A percentile compares a stretch with the other conserved stretches of the same genome.
These are phyloP conservation scores for Telmatochromis sp. DNA, from an alignment of 2,113 vertebrate species.

Conservation along the genomic window DNA sequence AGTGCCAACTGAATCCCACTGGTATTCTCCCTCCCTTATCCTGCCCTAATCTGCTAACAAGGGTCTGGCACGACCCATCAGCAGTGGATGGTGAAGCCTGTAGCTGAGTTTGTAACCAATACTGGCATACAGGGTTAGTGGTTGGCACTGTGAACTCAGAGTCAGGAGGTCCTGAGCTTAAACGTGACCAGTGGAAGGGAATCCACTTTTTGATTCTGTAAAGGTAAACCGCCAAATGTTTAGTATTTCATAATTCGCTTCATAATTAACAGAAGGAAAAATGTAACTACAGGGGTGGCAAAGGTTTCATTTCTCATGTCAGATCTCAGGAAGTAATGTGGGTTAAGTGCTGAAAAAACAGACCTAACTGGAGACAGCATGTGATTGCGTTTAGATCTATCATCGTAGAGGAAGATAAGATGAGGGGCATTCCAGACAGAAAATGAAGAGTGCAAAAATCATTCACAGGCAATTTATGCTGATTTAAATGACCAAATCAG, in stretches of 20 bases:
- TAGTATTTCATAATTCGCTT: not conserved
- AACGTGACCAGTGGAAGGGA: not conserved
- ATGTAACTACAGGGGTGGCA: not conserved
- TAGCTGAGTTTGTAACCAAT: not conserved
- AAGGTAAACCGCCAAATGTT: not conserved
- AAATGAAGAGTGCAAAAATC: constrained; percentile 16
- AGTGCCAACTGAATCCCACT: constrained; percentile 28
- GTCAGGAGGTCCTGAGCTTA: not conserved
- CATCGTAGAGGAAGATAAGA: not conserved
- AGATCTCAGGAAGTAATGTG: not conserved
- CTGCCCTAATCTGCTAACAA: not conserved
- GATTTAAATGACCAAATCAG: constrained; percentile 30
- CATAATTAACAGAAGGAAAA: not conserved
- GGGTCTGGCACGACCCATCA: not conserved
- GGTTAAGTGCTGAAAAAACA: not conserved
- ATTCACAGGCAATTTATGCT: constrained; percentile 10
- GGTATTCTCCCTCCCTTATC: constrained; percentile 8
- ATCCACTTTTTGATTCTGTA: not conserved
- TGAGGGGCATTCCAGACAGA: not conserved
- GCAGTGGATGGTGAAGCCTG: not conserved
- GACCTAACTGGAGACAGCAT: not conserved
- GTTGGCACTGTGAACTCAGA: not conserved
- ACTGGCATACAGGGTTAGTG: not conserved
- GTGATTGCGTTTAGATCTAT: not conserved
- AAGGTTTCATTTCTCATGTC: not conserved